Percentiles rank a stretch among this genome's conserved stretches.
These are phyloP conservation scores for Menura novaehollandiae DNA, from an alignment of 2,113 vertebrate genomes.

Conservation along the genomic window DNA sequence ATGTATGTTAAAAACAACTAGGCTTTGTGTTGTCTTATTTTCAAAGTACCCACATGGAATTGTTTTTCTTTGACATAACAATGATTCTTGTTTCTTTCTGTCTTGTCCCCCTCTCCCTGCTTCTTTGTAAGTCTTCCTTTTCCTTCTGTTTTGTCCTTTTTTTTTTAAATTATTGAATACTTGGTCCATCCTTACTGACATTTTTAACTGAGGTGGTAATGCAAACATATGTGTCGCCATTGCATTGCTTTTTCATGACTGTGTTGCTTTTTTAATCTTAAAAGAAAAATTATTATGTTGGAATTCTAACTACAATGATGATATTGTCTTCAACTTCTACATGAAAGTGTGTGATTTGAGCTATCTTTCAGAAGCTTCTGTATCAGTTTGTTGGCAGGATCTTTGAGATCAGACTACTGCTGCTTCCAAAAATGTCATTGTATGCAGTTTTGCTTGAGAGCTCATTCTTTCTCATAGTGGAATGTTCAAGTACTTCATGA, in stretches of 20 bases:
- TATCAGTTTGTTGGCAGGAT: not conserved
- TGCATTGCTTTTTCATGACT: not conserved
- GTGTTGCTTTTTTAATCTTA: not conserved
- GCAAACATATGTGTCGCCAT: not conserved
- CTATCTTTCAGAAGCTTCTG: not conserved
- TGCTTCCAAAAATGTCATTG: not conserved
- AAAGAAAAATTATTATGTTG: not conserved
- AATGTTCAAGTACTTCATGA: not conserved
- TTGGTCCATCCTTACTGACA: not conserved
- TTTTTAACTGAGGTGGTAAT: not conserved
- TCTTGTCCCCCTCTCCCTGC: accelerated
- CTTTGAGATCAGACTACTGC: not conserved
- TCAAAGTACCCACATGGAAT: not conserved
- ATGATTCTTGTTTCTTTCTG: not conserved
- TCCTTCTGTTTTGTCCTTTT: not conserved
- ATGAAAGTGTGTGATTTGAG: not conserved
- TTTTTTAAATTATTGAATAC: not conserved
- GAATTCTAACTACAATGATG: not conserved
- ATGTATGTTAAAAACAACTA: not conserved
- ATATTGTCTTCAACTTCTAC: not conserved
- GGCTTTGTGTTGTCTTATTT: not conserved
- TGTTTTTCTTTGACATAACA: not conserved
- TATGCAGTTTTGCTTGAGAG: not conserved
- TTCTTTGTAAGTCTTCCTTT: not conserved
- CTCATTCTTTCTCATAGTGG: not conserved